These are phyloP conservation scores for Bucorvus abyssinicus DNA, from an alignment of 2,797 vertebrate genomes.

Conservation along the genomic window DNA sequence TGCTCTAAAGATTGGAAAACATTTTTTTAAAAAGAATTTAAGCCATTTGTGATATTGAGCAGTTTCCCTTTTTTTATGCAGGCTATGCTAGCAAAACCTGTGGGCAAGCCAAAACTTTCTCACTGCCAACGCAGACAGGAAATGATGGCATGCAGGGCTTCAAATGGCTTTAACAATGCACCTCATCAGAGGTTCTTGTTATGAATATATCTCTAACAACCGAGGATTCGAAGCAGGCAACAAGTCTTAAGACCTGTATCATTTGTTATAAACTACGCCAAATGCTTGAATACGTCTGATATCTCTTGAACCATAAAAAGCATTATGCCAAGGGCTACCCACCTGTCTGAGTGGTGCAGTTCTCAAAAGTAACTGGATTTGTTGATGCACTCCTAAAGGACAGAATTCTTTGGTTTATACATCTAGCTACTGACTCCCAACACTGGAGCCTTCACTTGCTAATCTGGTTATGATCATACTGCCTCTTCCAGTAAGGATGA, in stretches of 20 bases:
- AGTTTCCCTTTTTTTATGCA: not conserved
- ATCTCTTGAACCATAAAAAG: not conserved
- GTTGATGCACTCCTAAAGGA: not conserved
- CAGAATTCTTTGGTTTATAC: not conserved
- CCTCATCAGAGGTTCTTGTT: not conserved
- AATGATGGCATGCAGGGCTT: not conserved
- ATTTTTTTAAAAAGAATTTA: not conserved
- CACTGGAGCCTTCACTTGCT: not conserved
- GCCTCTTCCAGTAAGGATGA: not conserved
- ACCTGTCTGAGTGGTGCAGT: not conserved
- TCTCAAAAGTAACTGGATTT: not conserved
- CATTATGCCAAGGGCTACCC: not conserved
- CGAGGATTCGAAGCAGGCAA: not conserved
- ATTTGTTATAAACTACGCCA: not conserved
- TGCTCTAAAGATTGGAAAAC: not conserved
- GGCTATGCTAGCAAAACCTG: not conserved
- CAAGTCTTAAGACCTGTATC: not conserved
- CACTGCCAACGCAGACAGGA: not conserved
- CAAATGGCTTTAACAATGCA: not conserved
- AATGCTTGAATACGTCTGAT: not conserved
- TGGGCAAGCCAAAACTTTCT: not conserved
- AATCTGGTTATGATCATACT: not conserved
- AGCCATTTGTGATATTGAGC: not conserved
- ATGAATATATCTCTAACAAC: not conserved
- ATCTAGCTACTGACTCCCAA: not conserved